Conservation (phyloP, 2,797 vertebrate species). For the Dermochelys coriacea region DNA sequence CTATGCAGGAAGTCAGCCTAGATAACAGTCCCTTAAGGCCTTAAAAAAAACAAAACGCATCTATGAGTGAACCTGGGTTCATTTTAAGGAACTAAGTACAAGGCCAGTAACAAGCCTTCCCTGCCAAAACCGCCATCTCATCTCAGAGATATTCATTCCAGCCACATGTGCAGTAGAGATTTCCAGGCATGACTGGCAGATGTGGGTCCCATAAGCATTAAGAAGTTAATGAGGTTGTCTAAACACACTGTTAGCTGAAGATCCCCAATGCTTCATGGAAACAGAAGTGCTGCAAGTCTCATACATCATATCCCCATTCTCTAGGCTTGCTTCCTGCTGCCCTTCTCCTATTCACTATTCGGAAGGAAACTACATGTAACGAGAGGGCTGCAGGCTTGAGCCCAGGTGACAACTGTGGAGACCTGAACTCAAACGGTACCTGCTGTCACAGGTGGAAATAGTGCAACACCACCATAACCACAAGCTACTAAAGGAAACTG, state of each 20-base stretch:
- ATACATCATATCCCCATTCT: neutral
- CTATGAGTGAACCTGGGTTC: neutral
- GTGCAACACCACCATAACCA: neutral
- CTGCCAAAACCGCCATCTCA: neutral
- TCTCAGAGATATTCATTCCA: fast-evolving
- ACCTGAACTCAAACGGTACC: neutral
- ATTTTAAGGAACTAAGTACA: neutral
- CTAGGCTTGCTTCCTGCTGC: neutral
- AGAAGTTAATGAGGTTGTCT: neutral
- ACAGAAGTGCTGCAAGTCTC: neutral
- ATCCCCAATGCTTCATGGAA: neutral
- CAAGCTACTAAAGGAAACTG: neutral
- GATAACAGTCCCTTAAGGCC: neutral
- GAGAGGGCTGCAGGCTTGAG: neutral
- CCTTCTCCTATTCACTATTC: neutral
- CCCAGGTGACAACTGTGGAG: neutral
- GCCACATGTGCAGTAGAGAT: neutral
- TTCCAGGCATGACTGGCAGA: neutral
- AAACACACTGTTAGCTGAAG: neutral
- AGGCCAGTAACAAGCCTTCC: neutral
- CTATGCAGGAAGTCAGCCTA: too few species aligned
- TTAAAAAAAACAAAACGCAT: too few species aligned
- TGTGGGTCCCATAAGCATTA: neutral
- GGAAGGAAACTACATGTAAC: neutral
- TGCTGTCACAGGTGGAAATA: neutral